Conservation (phyloP, 2,888 invertebrate genomes). For the Ferrisia virgata region DNA sequence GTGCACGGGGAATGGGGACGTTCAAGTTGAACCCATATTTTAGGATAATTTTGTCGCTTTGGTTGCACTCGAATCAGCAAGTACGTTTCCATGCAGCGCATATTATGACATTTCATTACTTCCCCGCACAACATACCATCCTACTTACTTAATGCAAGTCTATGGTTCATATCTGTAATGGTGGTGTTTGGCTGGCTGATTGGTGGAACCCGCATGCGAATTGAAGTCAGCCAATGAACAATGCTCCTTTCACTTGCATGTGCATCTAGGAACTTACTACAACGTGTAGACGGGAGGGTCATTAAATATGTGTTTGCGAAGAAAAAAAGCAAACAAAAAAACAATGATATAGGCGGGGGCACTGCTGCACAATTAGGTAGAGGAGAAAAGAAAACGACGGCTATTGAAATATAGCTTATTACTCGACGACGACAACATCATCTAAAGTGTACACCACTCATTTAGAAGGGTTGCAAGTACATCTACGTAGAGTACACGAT, state of each 20-base stretch:
- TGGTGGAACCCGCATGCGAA: neutral
- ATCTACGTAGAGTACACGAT: neutral
- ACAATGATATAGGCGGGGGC: neutral
- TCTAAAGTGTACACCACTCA: neutral
- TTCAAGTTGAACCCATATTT: too few species aligned
- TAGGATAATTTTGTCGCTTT: too few species aligned
- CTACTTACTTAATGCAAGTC: neutral
- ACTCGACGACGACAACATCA: neutral
- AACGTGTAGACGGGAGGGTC: neutral
- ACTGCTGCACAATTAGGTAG: neutral
- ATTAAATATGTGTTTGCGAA: neutral
- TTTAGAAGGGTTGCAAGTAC: neutral
- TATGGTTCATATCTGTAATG: neutral
- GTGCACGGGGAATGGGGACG: too few species aligned
- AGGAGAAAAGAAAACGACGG: neutral
- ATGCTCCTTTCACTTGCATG: too few species aligned
- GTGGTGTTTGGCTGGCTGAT: neutral
- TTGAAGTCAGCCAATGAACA: neutral
- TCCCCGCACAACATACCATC: neutral
- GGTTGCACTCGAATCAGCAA: too few species aligned
- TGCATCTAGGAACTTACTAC: too few species aligned
- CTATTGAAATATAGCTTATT: neutral
- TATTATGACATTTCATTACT: neutral
- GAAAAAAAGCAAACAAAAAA: neutral
- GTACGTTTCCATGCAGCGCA: neutral